Conservation (phyloP, 2,113 vertebrate genomes). For the Pogona vitticeps region DNA sequence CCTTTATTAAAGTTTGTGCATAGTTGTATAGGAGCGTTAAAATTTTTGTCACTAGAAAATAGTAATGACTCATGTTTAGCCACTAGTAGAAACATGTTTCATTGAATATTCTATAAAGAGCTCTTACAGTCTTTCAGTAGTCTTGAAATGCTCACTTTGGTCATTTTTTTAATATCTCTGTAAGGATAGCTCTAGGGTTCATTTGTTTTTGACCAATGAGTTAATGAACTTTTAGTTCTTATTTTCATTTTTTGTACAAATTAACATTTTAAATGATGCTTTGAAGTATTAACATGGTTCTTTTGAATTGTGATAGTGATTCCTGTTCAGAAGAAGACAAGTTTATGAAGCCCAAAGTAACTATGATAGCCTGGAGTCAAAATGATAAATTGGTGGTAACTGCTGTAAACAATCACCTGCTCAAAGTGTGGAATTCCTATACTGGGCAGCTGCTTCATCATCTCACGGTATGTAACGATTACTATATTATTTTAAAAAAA, state of each 20-base stretch:
- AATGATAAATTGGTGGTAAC: conserved; percentile 94
- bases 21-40: neutral
- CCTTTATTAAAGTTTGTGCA: neutral
- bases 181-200: neutral
- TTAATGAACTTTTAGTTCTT: neutral
- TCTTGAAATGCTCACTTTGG: neutral
- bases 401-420: conserved; percentile 93
- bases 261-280: neutral
- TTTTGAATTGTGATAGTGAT: conserved; percentile 63
- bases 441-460: conserved; percentile 94
- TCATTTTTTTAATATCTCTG: neutral
- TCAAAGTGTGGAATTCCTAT: conserved; percentile 97
- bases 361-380: conserved; percentile 98
- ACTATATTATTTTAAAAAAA: neutral
- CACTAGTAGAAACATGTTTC: neutral
- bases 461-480: conserved; percentile 81
- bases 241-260: neutral
- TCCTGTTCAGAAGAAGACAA: conserved; percentile 82
- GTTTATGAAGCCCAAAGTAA: conserved; percentile 96
- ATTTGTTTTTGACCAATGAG: neutral
- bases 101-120: too few species aligned
- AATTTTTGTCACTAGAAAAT: neutral
- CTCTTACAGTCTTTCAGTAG: too few species aligned
- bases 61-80: too few species aligned
- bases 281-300: neutral